Evolutionary conservation across 2,888 invertebrate species (phyloP).

Genomic region (Calliopum simillimum): DNA sequence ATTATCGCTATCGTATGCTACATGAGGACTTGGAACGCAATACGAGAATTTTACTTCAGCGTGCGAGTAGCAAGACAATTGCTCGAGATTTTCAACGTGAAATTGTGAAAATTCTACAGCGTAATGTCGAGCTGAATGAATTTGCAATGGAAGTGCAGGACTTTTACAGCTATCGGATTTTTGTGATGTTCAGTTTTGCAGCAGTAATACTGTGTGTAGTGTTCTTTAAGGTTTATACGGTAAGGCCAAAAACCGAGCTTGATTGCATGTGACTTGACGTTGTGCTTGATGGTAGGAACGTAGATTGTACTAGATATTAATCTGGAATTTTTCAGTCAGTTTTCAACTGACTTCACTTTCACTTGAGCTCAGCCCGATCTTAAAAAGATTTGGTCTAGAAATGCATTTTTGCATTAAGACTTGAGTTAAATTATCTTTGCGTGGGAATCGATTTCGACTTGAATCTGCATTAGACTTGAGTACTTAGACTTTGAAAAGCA

Average conservation of each 20-base stretch:
- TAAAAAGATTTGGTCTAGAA: too few species aligned
- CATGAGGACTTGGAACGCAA: constrained; percentile 47
- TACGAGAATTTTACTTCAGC: constrained; percentile 43
- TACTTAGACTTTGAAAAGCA: too few species aligned
- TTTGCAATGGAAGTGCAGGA: constrained; percentile 53
- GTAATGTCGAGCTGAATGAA: constrained; percentile 49
- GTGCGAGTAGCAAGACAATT: background rate
- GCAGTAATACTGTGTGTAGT: constrained; percentile 54
- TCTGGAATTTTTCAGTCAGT: too few species aligned
- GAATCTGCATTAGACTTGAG: too few species aligned
- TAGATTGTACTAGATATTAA: too few species aligned
- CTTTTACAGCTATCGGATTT: constrained; percentile 55
- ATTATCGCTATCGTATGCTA: constrained; percentile 53
- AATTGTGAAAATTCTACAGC: constrained; percentile 46
- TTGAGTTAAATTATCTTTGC: too few species aligned
- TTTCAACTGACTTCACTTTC: too few species aligned
- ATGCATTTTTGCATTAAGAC: too few species aligned
- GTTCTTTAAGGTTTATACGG: constrained; percentile 56
- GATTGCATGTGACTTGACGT: too few species aligned
- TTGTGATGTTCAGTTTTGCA: constrained; percentile 55
- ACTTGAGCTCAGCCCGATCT: too few species aligned
- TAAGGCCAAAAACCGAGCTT: constrained; percentile 15
- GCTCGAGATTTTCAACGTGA: constrained; percentile 4
- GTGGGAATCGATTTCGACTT: too few species aligned
- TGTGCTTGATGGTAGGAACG: too few species aligned